Conservation (phyloP, 35 echinoderm and acorn worm species). For the Patiria miniata region DNA sequence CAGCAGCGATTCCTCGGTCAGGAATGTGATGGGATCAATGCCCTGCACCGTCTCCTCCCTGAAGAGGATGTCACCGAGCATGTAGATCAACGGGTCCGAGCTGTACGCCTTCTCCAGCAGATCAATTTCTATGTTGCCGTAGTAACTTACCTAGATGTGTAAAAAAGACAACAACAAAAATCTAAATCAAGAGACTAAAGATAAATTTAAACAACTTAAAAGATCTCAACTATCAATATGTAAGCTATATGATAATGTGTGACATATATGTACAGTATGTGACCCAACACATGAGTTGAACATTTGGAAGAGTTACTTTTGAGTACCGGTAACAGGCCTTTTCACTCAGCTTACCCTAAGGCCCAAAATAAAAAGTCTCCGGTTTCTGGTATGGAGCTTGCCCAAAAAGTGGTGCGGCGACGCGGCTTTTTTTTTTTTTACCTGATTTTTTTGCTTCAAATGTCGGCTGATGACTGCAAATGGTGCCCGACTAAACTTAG, state of each 20-base stretch:
- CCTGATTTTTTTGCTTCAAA: too few relatives aligned
- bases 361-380: too few relatives aligned
- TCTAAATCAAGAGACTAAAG: too few relatives aligned
- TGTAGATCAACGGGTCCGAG: conserved; percentile 43
- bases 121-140: conserved; percentile 7
- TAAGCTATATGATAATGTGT: neutral
- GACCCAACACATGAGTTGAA: neutral
- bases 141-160: conserved; percentile 12
- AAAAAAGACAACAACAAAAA: neutral
- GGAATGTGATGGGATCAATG: conserved; percentile 79
- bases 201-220: too few relatives aligned
- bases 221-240: too few relatives aligned
- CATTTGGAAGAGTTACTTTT: neutral
- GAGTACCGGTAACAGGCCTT: neutral
- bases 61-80: conserved; percentile 50
- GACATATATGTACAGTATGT: neutral
- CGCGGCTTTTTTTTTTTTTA: too few relatives aligned
- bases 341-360: too few relatives aligned
- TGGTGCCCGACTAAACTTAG: too few relatives aligned
- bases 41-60: conserved; percentile 39
- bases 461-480: too few relatives aligned
- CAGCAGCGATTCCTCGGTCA: conserved; percentile 76
- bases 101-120: conserved; percentile 29
- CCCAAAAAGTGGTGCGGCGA: too few relatives aligned
- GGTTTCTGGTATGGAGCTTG: too few relatives aligned